Conservation (phyloP, 1,140 invertebrate genomes). For the Bombus picipes region DNA sequence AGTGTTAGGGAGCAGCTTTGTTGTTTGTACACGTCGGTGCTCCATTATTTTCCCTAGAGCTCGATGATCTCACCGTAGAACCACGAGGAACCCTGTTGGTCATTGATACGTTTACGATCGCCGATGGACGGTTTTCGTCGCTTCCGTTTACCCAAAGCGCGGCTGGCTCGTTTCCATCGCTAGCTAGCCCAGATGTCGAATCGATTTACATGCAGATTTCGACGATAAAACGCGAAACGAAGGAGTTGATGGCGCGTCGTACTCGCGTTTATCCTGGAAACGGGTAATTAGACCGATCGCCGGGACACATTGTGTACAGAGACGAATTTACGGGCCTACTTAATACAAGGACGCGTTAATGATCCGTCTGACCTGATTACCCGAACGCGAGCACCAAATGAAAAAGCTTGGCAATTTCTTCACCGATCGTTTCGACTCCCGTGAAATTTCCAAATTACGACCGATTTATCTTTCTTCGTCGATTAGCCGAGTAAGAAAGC, state of each 20-base stretch:
- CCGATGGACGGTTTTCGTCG: conserved; percentile 12
- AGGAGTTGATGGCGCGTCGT: conserved; percentile 28
- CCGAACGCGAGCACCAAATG: background rate
- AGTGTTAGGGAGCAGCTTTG: background rate
- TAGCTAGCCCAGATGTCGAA: background rate
- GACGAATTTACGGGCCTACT: conserved; percentile 56
- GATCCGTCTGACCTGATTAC: background rate
- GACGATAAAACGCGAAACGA: conserved; percentile 38
- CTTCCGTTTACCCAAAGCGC: background rate
- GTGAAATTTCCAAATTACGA: conserved; percentile 63
- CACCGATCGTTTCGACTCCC: conserved; percentile 17
- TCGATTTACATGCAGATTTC: conserved; percentile 47
- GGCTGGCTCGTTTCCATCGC: conserved; percentile 7
- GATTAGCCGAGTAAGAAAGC: conserved; percentile 39
- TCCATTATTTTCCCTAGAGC: background rate
- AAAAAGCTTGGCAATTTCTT: conserved; percentile 36
- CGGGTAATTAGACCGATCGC: conserved; percentile 64
- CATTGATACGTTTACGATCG: conserved; percentile 33
- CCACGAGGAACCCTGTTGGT: background rate
- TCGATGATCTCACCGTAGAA: conserved; percentile 15
- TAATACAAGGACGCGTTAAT: conserved; percentile 45
- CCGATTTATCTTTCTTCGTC: background rate
- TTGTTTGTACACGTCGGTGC: background rate
- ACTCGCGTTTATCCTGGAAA: conserved; percentile 44
- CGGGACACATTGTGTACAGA: conserved; percentile 35